Evolutionary conservation across 2,888 invertebrate species (phyloP).

Genomic region (Clitarchus hookeri): DNA sequence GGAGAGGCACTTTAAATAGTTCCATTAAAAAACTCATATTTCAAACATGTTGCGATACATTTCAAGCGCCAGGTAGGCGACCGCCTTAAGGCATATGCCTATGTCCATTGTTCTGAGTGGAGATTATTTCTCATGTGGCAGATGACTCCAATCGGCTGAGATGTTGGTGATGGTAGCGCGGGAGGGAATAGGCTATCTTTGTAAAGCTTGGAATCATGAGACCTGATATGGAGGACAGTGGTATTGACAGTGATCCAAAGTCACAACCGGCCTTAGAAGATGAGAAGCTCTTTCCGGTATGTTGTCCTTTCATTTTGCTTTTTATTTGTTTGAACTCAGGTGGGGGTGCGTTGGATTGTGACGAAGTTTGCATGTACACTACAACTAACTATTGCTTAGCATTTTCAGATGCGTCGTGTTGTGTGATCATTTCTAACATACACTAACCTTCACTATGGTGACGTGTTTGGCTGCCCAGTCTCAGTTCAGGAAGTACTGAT

Average conservation of each 20-base stretch:
- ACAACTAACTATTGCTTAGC: neutral
- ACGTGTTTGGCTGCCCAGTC: conserved; percentile 22
- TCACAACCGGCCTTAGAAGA: conserved; percentile 51
- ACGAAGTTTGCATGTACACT: too few relatives aligned
- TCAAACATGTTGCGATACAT: too few relatives aligned
- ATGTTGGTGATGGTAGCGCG: neutral
- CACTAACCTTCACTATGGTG: neutral
- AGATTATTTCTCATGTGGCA: too few relatives aligned
- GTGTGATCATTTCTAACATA: neutral
- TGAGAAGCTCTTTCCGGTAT: conserved; percentile 52
- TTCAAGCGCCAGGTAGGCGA: too few relatives aligned
- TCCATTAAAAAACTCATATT: too few relatives aligned
- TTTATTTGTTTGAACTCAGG: too few relatives aligned
- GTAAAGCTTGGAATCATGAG: conserved; percentile 19
- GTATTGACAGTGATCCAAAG: conserved; percentile 59
- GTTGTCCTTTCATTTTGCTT: neutral
- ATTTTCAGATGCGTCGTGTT: neutral
- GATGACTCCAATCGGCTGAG: neutral
- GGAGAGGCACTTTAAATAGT: too few relatives aligned
- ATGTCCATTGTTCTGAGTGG: too few relatives aligned
- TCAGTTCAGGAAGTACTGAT: too few relatives aligned
- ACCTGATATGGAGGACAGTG: conserved; percentile 58
- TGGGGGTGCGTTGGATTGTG: too few relatives aligned
- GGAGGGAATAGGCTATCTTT: neutral
- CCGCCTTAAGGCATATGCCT: too few relatives aligned